These are phyloP conservation scores for Ibidorhyncha struthersii DNA, from an alignment of 2,113 vertebrate genomes.

Conservation along the genomic window DNA sequence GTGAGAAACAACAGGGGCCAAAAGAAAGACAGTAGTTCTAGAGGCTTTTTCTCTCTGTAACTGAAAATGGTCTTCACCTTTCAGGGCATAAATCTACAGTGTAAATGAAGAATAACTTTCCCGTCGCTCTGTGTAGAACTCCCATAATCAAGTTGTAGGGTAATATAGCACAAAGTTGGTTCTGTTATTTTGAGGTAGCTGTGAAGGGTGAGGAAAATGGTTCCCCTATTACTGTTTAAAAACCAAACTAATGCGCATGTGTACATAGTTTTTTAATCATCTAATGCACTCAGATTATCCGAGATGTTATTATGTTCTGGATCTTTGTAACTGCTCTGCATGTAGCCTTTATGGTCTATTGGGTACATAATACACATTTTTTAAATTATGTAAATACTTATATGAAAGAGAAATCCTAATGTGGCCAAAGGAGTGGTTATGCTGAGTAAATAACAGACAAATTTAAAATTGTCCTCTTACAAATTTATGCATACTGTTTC, in stretches of 20 bases:
- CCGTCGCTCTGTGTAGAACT: neutral
- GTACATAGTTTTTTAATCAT: neutral
- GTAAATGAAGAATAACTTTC: neutral
- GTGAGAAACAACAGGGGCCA: neutral
- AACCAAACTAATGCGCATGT: neutral
- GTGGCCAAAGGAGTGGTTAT: conserved; percentile 5
- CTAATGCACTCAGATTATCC: neutral
- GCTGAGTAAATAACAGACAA: conserved; percentile 11
- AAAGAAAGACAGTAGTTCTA: neutral
- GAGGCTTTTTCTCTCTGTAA: neutral
- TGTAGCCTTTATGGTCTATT: conserved; percentile 45
- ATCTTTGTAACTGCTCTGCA: conserved; percentile 33
- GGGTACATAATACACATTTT: conserved; percentile 33
- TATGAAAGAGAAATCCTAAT: neutral
- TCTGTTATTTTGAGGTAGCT: neutral
- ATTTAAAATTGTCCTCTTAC: conserved; percentile 6
- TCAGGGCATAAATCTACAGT: neutral
- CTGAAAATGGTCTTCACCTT: neutral
- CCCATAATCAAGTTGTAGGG: neutral
- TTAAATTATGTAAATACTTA: neutral
- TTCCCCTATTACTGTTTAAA: neutral
- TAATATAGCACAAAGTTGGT: neutral
- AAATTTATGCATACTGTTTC: neutral
- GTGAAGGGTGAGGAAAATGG: neutral
- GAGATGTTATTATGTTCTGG: neutral